Evolutionary conservation across 2,797 vertebrate genomes (phyloP).

Genomic region (Denticeps clupeoides): DNA sequence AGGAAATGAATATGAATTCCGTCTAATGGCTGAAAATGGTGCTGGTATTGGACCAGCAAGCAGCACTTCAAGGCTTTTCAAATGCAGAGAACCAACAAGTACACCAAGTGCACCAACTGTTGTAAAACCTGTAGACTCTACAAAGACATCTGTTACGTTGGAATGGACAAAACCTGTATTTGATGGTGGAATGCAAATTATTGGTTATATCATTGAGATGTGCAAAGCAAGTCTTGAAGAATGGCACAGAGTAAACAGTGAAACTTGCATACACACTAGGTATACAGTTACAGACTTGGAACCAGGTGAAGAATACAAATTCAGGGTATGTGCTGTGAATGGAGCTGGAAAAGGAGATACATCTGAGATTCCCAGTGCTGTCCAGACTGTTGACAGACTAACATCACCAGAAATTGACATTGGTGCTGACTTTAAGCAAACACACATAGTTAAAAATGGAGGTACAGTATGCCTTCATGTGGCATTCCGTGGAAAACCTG

Average conservation of each 20-base stretch:
- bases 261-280: conserved; percentile 80
- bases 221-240: conserved; percentile 92
- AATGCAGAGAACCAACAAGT: conserved; percentile 89
- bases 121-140: conserved; percentile 89
- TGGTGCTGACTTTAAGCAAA: conserved; percentile 91
- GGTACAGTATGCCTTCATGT: conserved; percentile 78
- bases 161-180: conserved; percentile 95
- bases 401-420: conserved; percentile 91
- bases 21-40: conserved; percentile 92
- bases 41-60: conserved; percentile 86
- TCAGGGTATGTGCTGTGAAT: conserved; percentile 90
- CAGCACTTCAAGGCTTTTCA: conserved; percentile 84
- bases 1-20: conserved; percentile 97
- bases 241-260: conserved; percentile 88
- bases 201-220: conserved; percentile 97
- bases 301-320: conserved; percentile 89
- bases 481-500: conserved; percentile 82
- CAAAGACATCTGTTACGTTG: conserved; percentile 84
- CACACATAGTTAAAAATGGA: conserved; percentile 87
- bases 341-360: conserved; percentile 83
- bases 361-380: conserved; percentile 68
- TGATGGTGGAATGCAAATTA: conserved; percentile 91
- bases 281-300: conserved; percentile 79
- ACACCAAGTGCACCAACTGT: conserved; percentile 80
- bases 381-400: conserved; percentile 84